Conservation (phyloP, 2,113 vertebrate genomes). For the Hydrochoerus hydrochaeris region DNA sequence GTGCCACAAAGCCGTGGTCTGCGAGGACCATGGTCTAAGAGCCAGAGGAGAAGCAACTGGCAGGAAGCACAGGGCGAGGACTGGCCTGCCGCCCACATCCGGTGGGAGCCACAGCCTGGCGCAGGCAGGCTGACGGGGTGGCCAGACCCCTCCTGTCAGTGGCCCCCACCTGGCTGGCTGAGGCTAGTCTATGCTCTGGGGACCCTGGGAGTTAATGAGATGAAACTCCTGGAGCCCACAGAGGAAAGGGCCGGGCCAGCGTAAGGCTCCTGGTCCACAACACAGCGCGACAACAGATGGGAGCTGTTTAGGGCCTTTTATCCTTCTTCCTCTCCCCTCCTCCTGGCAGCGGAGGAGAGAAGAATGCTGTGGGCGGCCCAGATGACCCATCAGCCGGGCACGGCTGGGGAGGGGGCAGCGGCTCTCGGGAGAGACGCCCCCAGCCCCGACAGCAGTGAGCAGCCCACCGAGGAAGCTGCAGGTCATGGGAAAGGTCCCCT, state of each 20-base stretch:
- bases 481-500: constrained; percentile 90
- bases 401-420: not conserved
- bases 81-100: not conserved
- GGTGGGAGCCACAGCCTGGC: not conserved
- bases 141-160: not conserved
- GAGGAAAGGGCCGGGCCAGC: not conserved
- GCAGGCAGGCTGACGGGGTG: not conserved
- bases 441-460: constrained; percentile 84
- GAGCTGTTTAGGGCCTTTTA: constrained; percentile 78
- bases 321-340: not conserved
- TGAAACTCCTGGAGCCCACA: not conserved
- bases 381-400: constrained; percentile 6
- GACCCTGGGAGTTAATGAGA: not conserved
- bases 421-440: constrained; percentile 38
- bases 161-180: not conserved
- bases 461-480: constrained; percentile 87
- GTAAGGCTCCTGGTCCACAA: constrained; percentile 39
- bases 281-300: constrained; percentile 84
- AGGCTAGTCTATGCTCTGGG: not conserved
- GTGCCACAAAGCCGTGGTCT: not conserved
- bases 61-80: not conserved
- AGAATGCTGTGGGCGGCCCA: constrained; percentile 27
- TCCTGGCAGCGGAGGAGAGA: constrained; percentile 47
- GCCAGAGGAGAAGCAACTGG: not conserved
- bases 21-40: not conserved